These are phyloP conservation scores for Odontomachus brunneus DNA, from an alignment of 1,140 invertebrate species.

Conservation along the genomic window DNA sequence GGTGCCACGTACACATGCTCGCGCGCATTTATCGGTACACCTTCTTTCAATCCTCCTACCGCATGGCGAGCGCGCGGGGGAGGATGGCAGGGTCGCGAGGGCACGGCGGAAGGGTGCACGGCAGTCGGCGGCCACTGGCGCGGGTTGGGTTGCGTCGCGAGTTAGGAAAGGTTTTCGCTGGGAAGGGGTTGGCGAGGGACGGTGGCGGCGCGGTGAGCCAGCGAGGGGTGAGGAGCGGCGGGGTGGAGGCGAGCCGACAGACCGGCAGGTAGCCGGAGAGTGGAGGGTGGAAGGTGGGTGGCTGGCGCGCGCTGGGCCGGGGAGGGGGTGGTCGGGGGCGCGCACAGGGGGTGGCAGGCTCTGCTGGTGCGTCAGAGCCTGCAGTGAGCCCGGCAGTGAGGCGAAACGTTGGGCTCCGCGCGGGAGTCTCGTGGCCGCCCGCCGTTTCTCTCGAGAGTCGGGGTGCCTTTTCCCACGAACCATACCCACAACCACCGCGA, in stretches of 20 bases:
- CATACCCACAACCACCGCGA: slow-evolving; percentile 33
- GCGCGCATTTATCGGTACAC: background rate
- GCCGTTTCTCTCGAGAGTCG: slow-evolving; percentile 74
- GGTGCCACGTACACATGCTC: background rate
- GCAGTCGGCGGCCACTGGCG: background rate
- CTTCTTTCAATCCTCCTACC: slow-evolving; percentile 7
- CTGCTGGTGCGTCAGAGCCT: slow-evolving; percentile 82
- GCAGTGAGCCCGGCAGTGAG: slow-evolving; percentile 84
- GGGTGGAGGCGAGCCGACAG: slow-evolving; percentile 55
- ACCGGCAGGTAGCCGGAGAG: slow-evolving; percentile 67
- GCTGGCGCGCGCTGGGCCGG: slow-evolving; percentile 69
- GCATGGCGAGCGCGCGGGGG: background rate
- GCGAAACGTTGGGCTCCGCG: slow-evolving; percentile 83
- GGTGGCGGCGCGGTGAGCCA: background rate
- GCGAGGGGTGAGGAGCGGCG: background rate
- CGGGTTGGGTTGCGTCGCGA: slow-evolving; percentile 15
- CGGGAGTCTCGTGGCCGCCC: slow-evolving; percentile 82
- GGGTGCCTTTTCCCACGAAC: slow-evolving; percentile 71
- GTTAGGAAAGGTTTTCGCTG: slow-evolving; percentile 33
- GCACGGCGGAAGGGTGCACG: slow-evolving; percentile 26
- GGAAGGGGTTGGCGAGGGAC: background rate
- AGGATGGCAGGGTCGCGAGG: slow-evolving; percentile 33
- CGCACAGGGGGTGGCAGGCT: slow-evolving; percentile 77
- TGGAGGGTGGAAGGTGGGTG: slow-evolving; percentile 71
- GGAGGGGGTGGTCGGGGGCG: slow-evolving; percentile 70